Evolutionary conservation across 2,797 vertebrate species (phyloP), one percentile per base, ranked within the genome.

Genomic region (Halcyon leucocephala): DNA sequence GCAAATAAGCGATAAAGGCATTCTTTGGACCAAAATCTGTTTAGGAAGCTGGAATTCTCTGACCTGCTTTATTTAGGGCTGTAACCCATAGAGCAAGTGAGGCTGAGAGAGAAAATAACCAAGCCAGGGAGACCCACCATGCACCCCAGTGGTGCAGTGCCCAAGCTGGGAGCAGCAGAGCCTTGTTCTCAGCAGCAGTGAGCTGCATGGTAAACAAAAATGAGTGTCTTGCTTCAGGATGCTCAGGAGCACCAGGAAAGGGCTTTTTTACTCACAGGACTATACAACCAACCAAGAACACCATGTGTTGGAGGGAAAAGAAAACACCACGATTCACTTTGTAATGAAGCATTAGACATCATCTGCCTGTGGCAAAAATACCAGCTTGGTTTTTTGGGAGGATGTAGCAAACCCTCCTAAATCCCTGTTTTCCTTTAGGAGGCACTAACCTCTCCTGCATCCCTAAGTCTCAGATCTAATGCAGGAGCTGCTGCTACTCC

Each of bases 351-450:
- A 37, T 58, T 72, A 33, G 2, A 46, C n/a, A 65, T 24, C 49
- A 61, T 28, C 70, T 79, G 66, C 39, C 60, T 25, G 51, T 29
- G 54, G 39, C 66, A 86, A 67, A 88, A 69, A 79, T 28, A 80
- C 31, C 61, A 89, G 72, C 33, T 74, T 3, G 0, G 33, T 6
- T 39, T 82, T 89, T 96, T 92, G 87, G 82, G 89, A 96, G 90
- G 78, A 95, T 88, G 64, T 91, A 81, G 93, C 88, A 95, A 96
- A 97, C 97, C 93, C 83, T 92, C 89, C 82, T 95, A 95, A 73
- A 70, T 90, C 82, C 87, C 81, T 82, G 1, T 73, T 94, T 96
- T 37, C 55, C 55, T 89, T 64, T 83, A 66, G 93, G 90, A 90
- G 39, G 51, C 60, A 84, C 72, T 90, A 69, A 67, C 31, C 41